Base-by-base conservation (phyloP, 2,797 vertebrate species). In the Falco columbarius region DNA sequence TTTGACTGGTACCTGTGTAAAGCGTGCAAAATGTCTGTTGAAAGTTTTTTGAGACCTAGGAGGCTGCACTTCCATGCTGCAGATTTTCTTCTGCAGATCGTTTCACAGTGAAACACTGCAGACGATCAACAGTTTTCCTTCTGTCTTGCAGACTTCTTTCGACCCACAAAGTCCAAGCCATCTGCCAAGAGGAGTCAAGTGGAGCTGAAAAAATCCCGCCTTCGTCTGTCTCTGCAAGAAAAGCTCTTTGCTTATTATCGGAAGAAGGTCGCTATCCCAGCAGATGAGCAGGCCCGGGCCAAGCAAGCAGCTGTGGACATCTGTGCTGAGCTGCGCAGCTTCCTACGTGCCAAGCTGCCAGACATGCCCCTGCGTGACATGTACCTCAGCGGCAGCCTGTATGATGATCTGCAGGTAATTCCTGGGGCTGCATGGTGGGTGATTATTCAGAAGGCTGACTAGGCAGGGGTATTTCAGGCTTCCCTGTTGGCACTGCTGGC, bases 301-400 rank as follows among this genome's bases (percentile, higher is more conserved):
- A 98, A 99, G 94, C 99, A 99, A 72, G 99, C 99, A 2, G 99
- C 99, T 0, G 98, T 99, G 97, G 99, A 99, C 94, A 99, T 99
- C 97, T 99, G 99, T 26, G 98, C 99, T 0, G 99, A 99, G 97
- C 99, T 99, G 79, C 97, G 99, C 81, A 98, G 99, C 88, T 99
- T 99, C 95, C 98, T 99, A 55, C 99, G 98, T 7, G 98, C 98
- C 97, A 99, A 99, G 96, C 97, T 99, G 94, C 99, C 99, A 0
- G 99, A 99, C 98, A 99, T 99, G 99, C 99, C 99, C 2, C 98
- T 99, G 76, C 98, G 99, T 90, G 99, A 99, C 96, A 99, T 99
- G 99, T 99, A 99, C 98, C 98, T 99, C 62, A 99, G 99, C 2
- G 99, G 99, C 79, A 99, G 99, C 97, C 98, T 99, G 47, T 99